Evolutionary conservation across 2,797 vertebrate species (phyloP).

Genomic region (Pelochelys cantorii): DNA sequence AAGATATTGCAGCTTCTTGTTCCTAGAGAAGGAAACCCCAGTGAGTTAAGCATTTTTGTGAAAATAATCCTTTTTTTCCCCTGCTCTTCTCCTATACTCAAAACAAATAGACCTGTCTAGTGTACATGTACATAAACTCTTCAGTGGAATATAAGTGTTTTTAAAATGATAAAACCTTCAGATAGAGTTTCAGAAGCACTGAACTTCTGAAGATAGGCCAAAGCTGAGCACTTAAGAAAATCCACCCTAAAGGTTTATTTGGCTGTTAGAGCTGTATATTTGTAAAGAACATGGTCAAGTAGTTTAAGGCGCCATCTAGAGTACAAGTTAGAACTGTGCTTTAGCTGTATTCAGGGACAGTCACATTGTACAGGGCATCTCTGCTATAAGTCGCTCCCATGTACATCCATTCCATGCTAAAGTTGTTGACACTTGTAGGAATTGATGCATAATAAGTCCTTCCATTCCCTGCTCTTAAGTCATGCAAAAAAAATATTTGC

Average conservation of each 20-base stretch:
- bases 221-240: background rate
- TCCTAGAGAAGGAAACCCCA: slow-evolving; percentile 58
- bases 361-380: background rate
- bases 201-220: background rate
- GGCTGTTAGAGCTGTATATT: background rate
- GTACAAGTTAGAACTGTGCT: background rate
- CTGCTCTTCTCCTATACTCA: background rate
- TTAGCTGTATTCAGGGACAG: background rate
- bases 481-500: too few relatives aligned
- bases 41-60: background rate
- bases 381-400: too few relatives aligned
- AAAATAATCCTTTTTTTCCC: background rate
- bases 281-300: background rate
- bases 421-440: too few relatives aligned
- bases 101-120: background rate
- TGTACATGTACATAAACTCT: background rate
- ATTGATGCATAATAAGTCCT: too few relatives aligned
- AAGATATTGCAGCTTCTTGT: slow-evolving; percentile 43
- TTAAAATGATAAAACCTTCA: background rate
- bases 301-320: background rate
- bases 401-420: too few relatives aligned
- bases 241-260: background rate
- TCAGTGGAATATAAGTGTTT: background rate
- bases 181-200: slow-evolving; percentile 11
- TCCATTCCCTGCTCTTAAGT: too few relatives aligned